Percentiles rank a stretch among this genome's conserved stretches.
These are phyloP conservation scores for cattle (Bos taurus) DNA, from an alignment of 2,113 vertebrate genomes.

Conservation along the genomic window DNA sequence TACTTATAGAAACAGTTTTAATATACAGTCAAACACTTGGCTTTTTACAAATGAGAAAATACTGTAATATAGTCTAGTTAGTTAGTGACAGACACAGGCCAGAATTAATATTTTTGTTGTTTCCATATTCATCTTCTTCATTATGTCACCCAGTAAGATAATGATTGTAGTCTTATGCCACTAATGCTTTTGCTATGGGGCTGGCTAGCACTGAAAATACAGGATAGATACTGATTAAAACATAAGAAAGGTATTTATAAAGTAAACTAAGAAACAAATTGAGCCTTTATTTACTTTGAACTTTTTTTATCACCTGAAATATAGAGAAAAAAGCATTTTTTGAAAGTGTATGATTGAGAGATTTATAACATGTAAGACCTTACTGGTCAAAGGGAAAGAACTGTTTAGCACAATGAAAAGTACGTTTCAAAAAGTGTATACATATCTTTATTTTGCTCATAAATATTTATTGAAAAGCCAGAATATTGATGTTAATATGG, in stretches of 20 bases:
- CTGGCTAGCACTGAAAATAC: neutral
- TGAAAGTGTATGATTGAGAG: neutral
- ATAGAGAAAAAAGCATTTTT: neutral
- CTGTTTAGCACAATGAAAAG: neutral
- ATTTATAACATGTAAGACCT: neutral
- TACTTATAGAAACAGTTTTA: neutral
- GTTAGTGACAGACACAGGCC: neutral
- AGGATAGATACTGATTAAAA: neutral
- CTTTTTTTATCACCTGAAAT: neutral
- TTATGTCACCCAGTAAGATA: neutral
- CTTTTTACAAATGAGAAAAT: neutral
- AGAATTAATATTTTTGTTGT: neutral
- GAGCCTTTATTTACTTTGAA: neutral
- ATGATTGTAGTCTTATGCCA: neutral
- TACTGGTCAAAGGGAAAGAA: neutral
- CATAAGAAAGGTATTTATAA: neutral
- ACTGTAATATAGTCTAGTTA: neutral
- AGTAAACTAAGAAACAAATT: neutral
- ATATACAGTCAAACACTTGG: neutral
- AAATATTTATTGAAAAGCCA: neutral
- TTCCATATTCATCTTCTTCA: neutral
- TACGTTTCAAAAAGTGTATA: neutral
- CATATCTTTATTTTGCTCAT: neutral
- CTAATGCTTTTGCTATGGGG: neutral
- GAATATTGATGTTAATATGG: neutral